Base-by-base conservation (phyloP, 92 coral and sea anemone species). In the Actinostola sp. region DNA sequence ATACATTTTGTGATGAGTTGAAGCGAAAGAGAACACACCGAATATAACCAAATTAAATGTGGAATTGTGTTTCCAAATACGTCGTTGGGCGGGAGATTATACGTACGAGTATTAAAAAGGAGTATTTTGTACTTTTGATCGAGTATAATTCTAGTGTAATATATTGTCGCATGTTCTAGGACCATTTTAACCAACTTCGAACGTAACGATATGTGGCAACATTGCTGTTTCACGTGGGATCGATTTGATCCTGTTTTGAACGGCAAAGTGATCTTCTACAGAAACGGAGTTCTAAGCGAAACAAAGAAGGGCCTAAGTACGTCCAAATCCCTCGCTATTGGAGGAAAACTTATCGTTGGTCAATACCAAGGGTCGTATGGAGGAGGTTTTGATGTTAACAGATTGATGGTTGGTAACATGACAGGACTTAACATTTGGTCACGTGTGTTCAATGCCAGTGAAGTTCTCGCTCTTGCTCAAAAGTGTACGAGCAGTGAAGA, bases 351-450 rank as follows among this genome's bases (percentile, higher is more conserved):
- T 8, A 44, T 62, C 14, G 28, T 62, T 62, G 68, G 68, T 19
- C 68, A 62, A 62, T 38, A 38, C 49, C 68, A 62, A 33, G 68
- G 68, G 6, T 9, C n/a, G 11, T 62, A 62, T 20, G 50, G 50
- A n/a, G 32, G 68, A 20, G 51, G 68, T 17, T 62, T 34, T 31
- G 68, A 62, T 41, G 4, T 11, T 2, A 19, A 42, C 19, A 62
- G 36, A 62, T 31, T 62, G 23, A 62, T 62, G 68, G 13, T 62
- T 62, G 68, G 68, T 8, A 0, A 62, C 30, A n/a, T 62, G 30
- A 31, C 68, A 19, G 68, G 28, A 17, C 50, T 62, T n/a, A 62
- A 62, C n/a, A 62, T 62, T 15, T 62, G 49, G 68, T 38, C 68
- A 24, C 21, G n/a, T 0, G 50, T 1, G 16, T 38, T 62, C 28